A percentile compares a stretch with the other conserved stretches of the same genome.
Conservation (phyloP, 2,888 invertebrate species). For the Sipha maydis region DNA sequence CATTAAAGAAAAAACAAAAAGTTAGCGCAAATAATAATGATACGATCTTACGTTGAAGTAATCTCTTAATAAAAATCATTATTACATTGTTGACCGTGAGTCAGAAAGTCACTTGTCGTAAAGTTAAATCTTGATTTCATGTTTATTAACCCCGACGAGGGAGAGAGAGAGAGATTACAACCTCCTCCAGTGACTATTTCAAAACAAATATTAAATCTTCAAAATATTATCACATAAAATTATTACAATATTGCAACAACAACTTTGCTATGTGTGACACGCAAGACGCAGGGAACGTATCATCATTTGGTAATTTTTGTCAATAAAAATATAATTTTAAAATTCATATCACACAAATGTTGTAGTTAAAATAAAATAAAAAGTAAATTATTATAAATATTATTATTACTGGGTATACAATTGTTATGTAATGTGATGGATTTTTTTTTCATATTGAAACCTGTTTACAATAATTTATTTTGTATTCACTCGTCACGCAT, state of each 20-base stretch:
- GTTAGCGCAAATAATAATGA: no score
- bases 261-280: neutral
- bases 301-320: neutral
- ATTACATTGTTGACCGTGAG: neutral
- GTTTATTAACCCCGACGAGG: neutral
- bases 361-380: neutral
- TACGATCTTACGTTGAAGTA: neutral
- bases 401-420: neutral
- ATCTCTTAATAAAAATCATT: neutral
- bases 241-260: neutral
- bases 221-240: neutral
- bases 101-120: neutral
- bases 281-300: neutral
- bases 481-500: no score
- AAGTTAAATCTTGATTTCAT: conserved; percentile 3
- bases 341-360: neutral
- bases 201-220: neutral
- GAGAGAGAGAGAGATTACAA: neutral
- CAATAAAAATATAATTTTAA: neutral
- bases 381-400: neutral
- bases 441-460: neutral
- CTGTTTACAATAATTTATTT: neutral
- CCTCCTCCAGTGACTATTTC: neutral
- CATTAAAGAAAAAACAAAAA: neutral
- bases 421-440: neutral